These are phyloP conservation scores for Pharmacophagus antenor DNA, from an alignment of 2,888 invertebrate genomes.

Conservation along the genomic window DNA sequence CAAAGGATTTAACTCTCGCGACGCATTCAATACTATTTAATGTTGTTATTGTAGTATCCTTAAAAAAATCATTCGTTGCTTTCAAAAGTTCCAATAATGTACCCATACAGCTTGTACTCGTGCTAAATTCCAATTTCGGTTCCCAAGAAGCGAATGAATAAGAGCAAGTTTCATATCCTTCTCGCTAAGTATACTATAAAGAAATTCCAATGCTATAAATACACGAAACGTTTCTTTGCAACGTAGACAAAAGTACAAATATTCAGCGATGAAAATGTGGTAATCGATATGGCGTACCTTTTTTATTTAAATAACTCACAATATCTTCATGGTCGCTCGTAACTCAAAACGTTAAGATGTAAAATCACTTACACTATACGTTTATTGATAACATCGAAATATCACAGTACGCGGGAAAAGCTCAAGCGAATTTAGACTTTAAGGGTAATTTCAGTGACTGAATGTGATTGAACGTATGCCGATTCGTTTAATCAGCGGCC, in stretches of 20 bases:
- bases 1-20: too few species aligned
- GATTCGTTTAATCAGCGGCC: conserved; percentile 41
- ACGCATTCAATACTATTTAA: too few species aligned
- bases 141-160: conserved; percentile 4
- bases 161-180: conserved; percentile 1
- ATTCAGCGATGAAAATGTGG: conserved; percentile 23
- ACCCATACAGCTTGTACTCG: too few species aligned
- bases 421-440: conserved; percentile 25
- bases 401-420: neutral
- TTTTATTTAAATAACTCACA: conserved; percentile 21
- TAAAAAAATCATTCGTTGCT: too few species aligned
- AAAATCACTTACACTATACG: conserved; percentile 13
- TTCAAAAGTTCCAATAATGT: too few species aligned
- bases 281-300: conserved; percentile 19
- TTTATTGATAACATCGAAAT: neutral
- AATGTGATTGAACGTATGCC: conserved; percentile 36
- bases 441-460: conserved; percentile 38
- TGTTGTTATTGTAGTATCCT: too few species aligned
- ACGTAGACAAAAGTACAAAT: conserved; percentile 16
- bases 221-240: neutral
- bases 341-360: conserved; percentile 6
- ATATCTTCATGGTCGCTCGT: conserved; percentile 3
- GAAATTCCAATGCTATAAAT: conserved; percentile 17
- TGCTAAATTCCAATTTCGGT: too few species aligned
- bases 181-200: conserved; percentile 10